phyloP scores from a whole-genome alignment of 2,113 vertebrate species.

The Syrmaticus mikado region DNA sequence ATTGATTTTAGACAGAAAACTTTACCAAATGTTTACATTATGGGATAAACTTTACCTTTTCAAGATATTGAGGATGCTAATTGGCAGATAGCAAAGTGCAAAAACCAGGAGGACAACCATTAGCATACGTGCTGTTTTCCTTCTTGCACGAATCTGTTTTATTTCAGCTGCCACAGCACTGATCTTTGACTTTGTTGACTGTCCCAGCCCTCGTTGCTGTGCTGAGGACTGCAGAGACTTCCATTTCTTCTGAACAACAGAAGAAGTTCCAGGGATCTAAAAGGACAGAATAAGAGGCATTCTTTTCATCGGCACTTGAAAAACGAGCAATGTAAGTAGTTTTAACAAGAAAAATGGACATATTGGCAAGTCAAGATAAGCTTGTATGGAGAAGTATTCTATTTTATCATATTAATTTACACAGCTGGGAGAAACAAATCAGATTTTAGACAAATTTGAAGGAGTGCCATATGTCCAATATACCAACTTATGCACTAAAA shows the following conservation, averaged over 20 bases:
- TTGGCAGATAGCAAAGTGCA: conserved; percentile 95
- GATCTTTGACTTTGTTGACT: conserved; percentile 83
- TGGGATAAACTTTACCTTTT: conserved; percentile 86
- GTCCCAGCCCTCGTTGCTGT: conserved; percentile 73
- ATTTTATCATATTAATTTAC: background rate
- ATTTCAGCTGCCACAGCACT: conserved; percentile 91
- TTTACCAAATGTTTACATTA: background rate
- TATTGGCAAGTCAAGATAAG: background rate
- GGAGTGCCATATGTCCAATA: background rate
- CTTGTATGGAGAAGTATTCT: background rate
- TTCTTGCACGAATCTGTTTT: conserved; percentile 91
- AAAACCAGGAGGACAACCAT: conserved; percentile 97
- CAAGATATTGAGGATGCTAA: conserved; percentile 95
- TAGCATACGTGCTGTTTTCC: conserved; percentile 96
- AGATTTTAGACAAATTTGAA: background rate
- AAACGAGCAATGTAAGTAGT: background rate
- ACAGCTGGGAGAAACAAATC: background rate
- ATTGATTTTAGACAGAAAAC: background rate
- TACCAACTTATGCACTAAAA: background rate
- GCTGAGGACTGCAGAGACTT: conserved; percentile 83
- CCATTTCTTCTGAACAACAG: conserved; percentile 92
- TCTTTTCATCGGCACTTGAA: background rate
- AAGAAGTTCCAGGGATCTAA: conserved; percentile 94
- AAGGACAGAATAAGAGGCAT: background rate
- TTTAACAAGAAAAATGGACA: background rate